These are phyloP conservation scores for Gastrophryne carolinensis DNA, from an alignment of 2,797 vertebrate genomes.

Conservation along the genomic window DNA sequence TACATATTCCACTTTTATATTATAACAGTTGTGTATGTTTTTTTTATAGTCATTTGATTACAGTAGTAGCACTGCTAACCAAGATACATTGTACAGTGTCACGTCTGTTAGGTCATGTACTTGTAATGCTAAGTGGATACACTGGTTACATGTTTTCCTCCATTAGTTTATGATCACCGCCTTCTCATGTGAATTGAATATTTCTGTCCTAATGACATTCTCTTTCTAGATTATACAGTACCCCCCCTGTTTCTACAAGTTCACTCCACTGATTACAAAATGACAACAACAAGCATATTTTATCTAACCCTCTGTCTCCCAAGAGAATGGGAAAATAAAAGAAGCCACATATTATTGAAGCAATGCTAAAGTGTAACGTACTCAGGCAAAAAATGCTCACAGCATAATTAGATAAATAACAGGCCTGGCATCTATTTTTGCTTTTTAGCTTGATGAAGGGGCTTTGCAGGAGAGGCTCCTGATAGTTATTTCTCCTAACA, in stretches of 20 bases:
- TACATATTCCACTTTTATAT: too few relatives aligned
- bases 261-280: slow-evolving; percentile 40
- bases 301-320: slow-evolving; percentile 36
- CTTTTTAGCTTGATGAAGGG: slow-evolving; percentile 85
- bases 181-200: slow-evolving; percentile 29
- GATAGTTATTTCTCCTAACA: slow-evolving; percentile 96
- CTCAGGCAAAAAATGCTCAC: slow-evolving; percentile 74
- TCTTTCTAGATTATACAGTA: slow-evolving; percentile 27
- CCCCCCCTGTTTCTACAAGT: slow-evolving; percentile 25
- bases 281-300: slow-evolving; percentile 40
- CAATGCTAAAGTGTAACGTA: slow-evolving; percentile 72
- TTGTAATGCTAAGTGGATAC: background rate
- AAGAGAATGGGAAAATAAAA: slow-evolving; percentile 45
- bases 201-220: slow-evolving; percentile 40
- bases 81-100: background rate
- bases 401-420: slow-evolving; percentile 89
- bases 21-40: too few relatives aligned
- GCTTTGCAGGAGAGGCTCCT: slow-evolving; percentile 91
- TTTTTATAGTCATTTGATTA: too few relatives aligned
- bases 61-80: background rate
- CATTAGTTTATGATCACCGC: slow-evolving; percentile 11
- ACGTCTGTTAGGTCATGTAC: background rate
- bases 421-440: slow-evolving; percentile 84
- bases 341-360: slow-evolving; percentile 60
- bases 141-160: background rate